Conservation (phyloP, 2,113 vertebrate genomes). For the Rhipidura dahli region DNA sequence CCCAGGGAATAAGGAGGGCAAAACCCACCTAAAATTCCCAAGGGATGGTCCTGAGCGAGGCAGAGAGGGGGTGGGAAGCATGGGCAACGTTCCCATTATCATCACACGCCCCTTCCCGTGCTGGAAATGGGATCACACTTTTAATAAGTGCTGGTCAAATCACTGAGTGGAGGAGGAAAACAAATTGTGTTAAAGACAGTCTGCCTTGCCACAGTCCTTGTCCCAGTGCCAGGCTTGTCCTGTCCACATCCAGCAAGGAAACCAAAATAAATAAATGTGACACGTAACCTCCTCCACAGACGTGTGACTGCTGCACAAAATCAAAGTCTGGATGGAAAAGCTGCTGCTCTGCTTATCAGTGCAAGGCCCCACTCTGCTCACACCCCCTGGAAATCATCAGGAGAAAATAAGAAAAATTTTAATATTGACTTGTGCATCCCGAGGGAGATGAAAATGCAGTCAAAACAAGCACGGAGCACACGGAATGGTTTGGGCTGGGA, state of each 20-base stretch:
- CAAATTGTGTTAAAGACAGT: background rate
- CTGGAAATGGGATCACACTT: background rate
- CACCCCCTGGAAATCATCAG: background rate
- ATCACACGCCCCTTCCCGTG: rapidly evolving
- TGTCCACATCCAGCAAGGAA: background rate
- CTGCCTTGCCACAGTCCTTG: background rate
- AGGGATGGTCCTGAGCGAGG: background rate
- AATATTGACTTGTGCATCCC: background rate
- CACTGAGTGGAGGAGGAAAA: background rate
- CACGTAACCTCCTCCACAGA: rapidly evolving
- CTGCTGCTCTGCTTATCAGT: background rate
- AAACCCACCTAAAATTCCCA: background rate
- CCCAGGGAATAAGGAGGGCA: background rate
- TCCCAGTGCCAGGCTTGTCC: background rate
- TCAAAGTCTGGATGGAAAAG: background rate
- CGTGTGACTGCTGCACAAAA: background rate
- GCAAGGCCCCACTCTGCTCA: background rate
- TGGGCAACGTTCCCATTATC: rapidly evolving
- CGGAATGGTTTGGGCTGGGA: background rate
- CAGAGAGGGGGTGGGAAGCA: background rate
- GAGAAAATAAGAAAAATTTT: background rate
- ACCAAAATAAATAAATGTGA: background rate
- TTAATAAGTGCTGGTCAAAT: background rate
- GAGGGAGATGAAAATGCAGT: background rate
- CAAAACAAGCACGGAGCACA: background rate